Evolutionary conservation across 2,888 invertebrate species (phyloP).

Genomic region (Salpingus planirostris): DNA sequence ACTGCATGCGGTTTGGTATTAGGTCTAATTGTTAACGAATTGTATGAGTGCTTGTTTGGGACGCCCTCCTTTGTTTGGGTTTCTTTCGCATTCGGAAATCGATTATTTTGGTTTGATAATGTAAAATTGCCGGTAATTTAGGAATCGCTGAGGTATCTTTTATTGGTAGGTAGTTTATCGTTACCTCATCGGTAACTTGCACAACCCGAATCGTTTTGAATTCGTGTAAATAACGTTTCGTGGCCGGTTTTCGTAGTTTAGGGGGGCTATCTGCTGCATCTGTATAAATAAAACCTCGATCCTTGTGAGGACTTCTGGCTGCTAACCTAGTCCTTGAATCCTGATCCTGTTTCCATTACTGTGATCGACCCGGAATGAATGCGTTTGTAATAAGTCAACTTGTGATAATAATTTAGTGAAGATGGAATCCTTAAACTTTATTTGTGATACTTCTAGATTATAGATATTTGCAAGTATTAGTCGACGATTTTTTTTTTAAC

Average conservation of each 20-base stretch:
- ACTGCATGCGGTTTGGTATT: constrained; percentile 21
- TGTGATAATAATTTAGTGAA: constrained; percentile 39
- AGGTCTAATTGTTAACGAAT: constrained; percentile 11
- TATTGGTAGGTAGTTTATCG: no score
- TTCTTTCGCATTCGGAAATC: background rate
- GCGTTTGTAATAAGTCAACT: constrained; percentile 23
- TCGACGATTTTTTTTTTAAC: constrained; percentile 13
- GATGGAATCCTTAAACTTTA: constrained; percentile 29
- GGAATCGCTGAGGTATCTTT: no score
- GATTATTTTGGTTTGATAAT: background rate
- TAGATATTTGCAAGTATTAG: constrained; percentile 28
- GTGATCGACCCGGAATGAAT: constrained; percentile 24
- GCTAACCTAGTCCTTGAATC: constrained; percentile 31
- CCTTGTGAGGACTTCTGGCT: constrained; percentile 41
- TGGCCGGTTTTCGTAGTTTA: background rate
- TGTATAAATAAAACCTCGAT: constrained; percentile 27
- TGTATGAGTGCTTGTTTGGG: constrained; percentile 12
- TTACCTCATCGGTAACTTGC: no score
- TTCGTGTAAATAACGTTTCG: background rate
- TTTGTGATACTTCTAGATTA: constrained; percentile 33
- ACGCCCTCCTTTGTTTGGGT: background rate
- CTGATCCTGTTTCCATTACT: constrained; percentile 23
- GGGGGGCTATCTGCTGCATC: background rate
- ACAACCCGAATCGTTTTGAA: background rate
- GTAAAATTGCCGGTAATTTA: no score